phyloP scores from a whole-genome alignment of 2,113 vertebrate species.

The Bungarus multicinctus region DNA sequence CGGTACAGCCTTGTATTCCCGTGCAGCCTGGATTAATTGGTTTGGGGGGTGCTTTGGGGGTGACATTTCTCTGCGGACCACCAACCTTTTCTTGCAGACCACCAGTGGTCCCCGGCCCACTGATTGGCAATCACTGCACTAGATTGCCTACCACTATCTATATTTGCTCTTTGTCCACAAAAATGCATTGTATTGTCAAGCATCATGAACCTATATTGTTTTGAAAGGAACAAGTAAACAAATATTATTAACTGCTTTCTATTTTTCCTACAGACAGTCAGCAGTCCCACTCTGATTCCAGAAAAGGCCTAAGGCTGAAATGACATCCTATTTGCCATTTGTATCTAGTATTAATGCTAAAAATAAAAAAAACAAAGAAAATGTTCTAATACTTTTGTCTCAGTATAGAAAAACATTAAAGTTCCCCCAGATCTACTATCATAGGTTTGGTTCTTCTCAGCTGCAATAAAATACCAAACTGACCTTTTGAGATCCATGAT shows the following conservation, averaged over 20 bases:
- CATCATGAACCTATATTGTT: background rate
- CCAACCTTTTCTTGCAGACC: too few relatives aligned
- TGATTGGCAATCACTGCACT: too few relatives aligned
- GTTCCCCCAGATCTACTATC: background rate
- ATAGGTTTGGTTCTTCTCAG: background rate
- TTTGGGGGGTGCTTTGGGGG: too few relatives aligned
- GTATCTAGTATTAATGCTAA: background rate
- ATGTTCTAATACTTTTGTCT: background rate
- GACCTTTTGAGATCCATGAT: conserved; percentile 83
- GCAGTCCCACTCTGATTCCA: background rate
- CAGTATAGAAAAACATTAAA: background rate
- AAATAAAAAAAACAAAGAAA: background rate
- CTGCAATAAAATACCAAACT: conserved; percentile 15
- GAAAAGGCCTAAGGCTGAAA: background rate
- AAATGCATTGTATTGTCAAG: background rate
- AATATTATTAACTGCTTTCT: background rate
- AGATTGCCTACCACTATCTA: background rate
- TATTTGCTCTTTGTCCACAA: background rate
- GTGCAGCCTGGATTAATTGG: too few relatives aligned
- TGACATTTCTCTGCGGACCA: too few relatives aligned
- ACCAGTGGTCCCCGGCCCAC: too few relatives aligned
- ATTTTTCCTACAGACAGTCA: background rate
- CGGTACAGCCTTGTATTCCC: too few relatives aligned
- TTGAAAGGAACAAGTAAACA: background rate
- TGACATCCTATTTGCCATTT: background rate